phyloP scores from a whole-genome alignment of 2,113 vertebrate genomes.

The Malurus elegans region DNA sequence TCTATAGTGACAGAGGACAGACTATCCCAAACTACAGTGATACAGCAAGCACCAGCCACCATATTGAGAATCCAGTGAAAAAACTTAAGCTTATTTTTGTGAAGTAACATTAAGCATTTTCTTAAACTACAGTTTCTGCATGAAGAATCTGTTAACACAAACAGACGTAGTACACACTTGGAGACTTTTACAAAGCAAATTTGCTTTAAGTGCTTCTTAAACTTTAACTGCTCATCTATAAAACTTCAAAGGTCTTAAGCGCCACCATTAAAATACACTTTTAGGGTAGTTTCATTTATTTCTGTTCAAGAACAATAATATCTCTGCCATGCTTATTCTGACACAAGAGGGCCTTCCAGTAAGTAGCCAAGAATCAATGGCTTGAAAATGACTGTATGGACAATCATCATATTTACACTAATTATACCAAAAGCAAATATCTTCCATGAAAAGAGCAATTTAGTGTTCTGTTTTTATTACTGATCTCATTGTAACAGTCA shows the following conservation, averaged over 20 bases:
- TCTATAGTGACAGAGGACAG: not conserved
- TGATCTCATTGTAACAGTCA: not conserved
- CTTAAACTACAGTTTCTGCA: not conserved
- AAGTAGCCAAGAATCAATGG: not conserved
- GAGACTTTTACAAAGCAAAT: not conserved
- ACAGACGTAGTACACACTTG: fast-evolving
- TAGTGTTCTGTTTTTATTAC: not conserved
- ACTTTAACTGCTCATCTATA: not conserved
- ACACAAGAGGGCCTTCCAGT: not conserved
- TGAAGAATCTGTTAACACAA: not conserved
- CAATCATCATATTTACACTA: not conserved
- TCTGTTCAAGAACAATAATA: not conserved
- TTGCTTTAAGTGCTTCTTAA: not conserved
- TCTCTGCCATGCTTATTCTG: not conserved
- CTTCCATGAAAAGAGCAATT: not conserved
- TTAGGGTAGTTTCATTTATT: not conserved
- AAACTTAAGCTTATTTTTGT: not conserved
- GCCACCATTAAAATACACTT: not conserved
- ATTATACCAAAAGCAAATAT: not conserved
- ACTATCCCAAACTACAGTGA: not conserved
- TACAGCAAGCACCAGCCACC: not conserved
- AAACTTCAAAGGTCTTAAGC: not conserved
- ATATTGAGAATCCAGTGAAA: not conserved
- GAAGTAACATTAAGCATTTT: not conserved
- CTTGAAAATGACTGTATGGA: not conserved